Evolutionary conservation across 2,113 vertebrate species (phyloP).

Genomic region (Ardeotis arabs): DNA sequence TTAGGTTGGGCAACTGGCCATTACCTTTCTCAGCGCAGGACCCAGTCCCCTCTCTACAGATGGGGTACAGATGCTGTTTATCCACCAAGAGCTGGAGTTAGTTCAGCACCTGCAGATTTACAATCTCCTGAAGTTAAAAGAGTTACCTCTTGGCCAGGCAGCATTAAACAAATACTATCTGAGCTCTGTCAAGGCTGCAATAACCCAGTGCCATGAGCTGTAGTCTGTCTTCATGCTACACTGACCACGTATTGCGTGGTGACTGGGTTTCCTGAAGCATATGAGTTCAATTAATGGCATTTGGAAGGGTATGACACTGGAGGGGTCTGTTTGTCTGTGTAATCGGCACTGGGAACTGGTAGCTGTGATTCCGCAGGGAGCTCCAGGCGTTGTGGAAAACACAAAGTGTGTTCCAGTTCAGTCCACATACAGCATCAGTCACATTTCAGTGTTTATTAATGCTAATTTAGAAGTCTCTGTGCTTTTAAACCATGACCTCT

Average conservation of each 20-base stretch:
- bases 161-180: background rate
- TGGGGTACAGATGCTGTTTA: background rate
- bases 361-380: background rate
- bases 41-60: background rate
- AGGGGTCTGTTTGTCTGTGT: background rate
- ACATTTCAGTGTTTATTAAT: background rate
- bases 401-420: background rate
- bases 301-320: background rate
- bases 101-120: background rate
- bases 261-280: background rate
- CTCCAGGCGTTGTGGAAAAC: background rate
- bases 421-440: background rate
- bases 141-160: background rate
- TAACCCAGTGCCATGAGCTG: background rate
- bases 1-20: background rate
- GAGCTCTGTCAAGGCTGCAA: background rate
- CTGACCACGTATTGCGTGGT: background rate
- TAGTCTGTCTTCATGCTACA: background rate
- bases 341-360: background rate
- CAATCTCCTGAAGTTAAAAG: background rate
- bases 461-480: background rate
- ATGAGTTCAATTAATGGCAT: background rate
- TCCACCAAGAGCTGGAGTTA: background rate
- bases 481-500: background rate
- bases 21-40: background rate